These are phyloP conservation scores for Protula sp. DNA, from an alignment of 2,888 invertebrate species.

Conservation along the genomic window DNA sequence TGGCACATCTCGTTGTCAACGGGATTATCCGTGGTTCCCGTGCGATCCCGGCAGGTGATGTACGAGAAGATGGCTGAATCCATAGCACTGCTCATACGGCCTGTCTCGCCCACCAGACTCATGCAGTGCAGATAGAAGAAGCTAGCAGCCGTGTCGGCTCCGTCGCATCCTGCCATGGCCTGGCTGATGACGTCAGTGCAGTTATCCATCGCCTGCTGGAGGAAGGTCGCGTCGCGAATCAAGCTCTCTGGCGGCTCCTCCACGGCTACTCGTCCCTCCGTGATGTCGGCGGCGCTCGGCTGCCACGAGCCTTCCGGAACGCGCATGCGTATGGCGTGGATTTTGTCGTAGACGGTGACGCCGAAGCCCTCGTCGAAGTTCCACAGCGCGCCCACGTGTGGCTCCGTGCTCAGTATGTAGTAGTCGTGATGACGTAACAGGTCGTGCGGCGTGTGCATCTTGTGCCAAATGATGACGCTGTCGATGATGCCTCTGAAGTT, in stretches of 20 bases:
- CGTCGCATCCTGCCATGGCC: background rate
- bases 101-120: background rate
- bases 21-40: background rate
- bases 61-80: background rate
- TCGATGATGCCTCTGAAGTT: background rate
- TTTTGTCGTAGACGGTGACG: background rate
- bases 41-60: background rate
- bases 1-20: background rate
- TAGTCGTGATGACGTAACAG: background rate
- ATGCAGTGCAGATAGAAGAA: background rate
- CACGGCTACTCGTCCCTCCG: background rate
- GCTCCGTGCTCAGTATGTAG: constrained; percentile 6
- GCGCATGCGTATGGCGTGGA: background rate
- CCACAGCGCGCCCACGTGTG: constrained; percentile 20
- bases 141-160: background rate
- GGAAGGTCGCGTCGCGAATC: background rate
- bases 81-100: background rate
- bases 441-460: background rate
- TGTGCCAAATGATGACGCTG: background rate
- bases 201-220: background rate
- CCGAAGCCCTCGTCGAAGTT: constrained; percentile 21
- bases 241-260: background rate
- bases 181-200: background rate
- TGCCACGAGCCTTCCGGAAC: background rate
- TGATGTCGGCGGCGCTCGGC: background rate